A percentile compares a stretch with the other conserved stretches of the same genome.
Conservation (phyloP, 2,888 invertebrate genomes). For the Ophion slaviceki region DNA sequence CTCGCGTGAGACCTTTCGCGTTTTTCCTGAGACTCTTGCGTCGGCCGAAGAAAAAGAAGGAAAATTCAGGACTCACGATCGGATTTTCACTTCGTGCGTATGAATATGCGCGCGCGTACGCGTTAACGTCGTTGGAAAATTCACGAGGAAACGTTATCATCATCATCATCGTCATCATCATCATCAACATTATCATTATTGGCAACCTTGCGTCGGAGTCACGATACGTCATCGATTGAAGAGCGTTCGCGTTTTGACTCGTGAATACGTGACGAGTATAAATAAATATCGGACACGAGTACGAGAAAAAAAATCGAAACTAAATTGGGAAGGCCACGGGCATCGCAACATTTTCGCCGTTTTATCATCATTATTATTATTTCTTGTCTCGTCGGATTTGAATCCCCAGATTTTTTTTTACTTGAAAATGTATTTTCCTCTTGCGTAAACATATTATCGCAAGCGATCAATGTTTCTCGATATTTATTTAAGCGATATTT, state of each 20-base stretch:
- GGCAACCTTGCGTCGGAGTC: conserved; percentile 9
- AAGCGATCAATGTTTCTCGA: neutral
- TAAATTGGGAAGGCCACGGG: neutral
- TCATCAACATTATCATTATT: neutral
- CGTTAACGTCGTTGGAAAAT: conserved; percentile 10
- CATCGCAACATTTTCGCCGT: neutral
- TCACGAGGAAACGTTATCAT: conserved; percentile 34
- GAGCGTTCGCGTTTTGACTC: conserved; percentile 16
- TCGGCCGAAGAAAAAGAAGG: neutral
- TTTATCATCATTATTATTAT: neutral
- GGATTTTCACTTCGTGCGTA: conserved; percentile 4
- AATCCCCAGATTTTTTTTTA: neutral
- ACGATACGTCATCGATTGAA: conserved; percentile 53
- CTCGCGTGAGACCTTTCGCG: no score
- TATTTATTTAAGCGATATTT: neutral
- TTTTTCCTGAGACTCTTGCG: no score
- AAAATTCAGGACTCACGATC: neutral
- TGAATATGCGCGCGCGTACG: neutral
- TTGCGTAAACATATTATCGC: no score
- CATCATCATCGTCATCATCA: no score
- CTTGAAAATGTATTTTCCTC: no score
- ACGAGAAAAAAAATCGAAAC: no score
- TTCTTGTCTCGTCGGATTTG: neutral
- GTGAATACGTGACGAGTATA: conserved; percentile 25
- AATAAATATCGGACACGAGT: neutral